These are phyloP conservation scores for Callopanchax toddi DNA, from an alignment of 2,113 vertebrate genomes.

Conservation along the genomic window DNA sequence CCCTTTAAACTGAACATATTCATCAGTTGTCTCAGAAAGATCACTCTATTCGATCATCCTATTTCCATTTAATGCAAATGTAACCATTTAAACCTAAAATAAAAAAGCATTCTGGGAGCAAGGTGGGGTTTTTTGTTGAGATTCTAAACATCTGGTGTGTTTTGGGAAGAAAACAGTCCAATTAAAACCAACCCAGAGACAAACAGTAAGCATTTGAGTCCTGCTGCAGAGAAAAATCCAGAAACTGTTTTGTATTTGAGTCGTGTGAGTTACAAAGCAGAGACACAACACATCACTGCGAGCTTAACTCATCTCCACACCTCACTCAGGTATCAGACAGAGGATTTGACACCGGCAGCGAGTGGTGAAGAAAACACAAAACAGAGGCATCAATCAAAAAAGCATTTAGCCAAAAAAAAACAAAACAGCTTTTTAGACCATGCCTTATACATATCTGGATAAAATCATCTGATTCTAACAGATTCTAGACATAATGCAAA, in stretches of 20 bases:
- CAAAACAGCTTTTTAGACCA: too few species aligned
- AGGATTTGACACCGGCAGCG: background rate
- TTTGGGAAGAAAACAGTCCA: background rate
- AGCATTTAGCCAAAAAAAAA: background rate
- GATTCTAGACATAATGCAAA: background rate
- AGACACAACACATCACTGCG: slow-evolving; percentile 10
- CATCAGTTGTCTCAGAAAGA: too few species aligned
- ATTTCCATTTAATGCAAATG: background rate
- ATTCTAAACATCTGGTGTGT: background rate
- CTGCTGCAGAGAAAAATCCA: background rate
- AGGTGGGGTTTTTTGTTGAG: background rate
- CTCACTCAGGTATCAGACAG: background rate
- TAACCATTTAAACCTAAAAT: background rate
- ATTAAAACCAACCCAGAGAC: background rate
- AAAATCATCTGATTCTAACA: background rate
- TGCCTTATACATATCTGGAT: background rate
- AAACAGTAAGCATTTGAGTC: background rate
- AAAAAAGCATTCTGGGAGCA: background rate
- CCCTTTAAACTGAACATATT: too few species aligned
- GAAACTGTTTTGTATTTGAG: background rate
- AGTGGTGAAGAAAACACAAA: background rate
- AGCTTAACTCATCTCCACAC: slow-evolving; percentile 1
- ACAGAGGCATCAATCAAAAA: background rate
- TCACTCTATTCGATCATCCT: background rate
- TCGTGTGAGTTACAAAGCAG: background rate